A percentile compares a stretch with the other conserved stretches of the same genome.
Conservation (phyloP, 2,797 vertebrate species). For the Squalus acanthias region DNA sequence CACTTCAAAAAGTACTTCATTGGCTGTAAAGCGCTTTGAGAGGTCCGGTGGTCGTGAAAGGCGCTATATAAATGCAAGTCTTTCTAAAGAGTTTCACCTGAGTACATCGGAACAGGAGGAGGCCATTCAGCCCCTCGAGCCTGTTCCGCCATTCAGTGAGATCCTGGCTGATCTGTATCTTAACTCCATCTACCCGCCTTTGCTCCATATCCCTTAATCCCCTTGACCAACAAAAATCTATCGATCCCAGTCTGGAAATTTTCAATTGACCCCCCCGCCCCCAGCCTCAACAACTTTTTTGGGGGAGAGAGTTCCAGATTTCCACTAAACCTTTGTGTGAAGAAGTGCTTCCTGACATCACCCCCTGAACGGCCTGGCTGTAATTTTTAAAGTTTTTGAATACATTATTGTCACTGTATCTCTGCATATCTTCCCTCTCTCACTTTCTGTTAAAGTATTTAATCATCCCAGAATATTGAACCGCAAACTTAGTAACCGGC, state of each 20-base stretch:
- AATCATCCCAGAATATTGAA: background rate
- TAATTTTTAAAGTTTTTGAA: background rate
- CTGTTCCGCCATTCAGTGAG: background rate
- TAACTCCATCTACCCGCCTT: no score
- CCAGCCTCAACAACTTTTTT: no score
- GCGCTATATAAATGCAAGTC: no score
- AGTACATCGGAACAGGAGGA: background rate
- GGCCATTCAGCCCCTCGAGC: background rate
- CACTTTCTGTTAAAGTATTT: background rate
- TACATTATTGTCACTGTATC: background rate
- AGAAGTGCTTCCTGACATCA: background rate
- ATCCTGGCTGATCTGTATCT: background rate
- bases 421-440: no score
- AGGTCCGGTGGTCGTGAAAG: no score
- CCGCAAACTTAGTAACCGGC: background rate
- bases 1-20: no score
- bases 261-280: no score
- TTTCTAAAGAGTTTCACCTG: background rate
- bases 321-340: background rate
- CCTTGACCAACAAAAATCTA: background rate
- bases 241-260: no score
- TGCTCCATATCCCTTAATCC: background rate
- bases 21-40: no score
- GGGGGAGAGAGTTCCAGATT: background rate
- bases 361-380: no score